These are phyloP conservation scores for Tachina grossa DNA, from an alignment of 2,888 invertebrate genomes.

Conservation along the genomic window DNA sequence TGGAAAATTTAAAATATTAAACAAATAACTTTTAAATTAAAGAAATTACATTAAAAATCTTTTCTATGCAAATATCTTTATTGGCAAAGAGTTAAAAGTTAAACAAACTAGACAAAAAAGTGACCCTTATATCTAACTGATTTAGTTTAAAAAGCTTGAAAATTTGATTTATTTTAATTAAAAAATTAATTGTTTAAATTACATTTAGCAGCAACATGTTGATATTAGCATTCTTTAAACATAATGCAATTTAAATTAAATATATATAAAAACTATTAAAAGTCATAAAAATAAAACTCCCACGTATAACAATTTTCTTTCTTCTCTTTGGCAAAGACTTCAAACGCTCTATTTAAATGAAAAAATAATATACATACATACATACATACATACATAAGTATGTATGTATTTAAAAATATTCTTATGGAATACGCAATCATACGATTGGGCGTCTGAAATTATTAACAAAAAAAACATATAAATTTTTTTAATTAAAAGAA, in stretches of 20 bases:
- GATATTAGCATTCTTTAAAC: background rate
- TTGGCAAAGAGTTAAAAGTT: background rate
- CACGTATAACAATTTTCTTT: background rate
- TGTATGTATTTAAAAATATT: too few relatives aligned
- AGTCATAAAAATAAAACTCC: constrained; percentile 14
- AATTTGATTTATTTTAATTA: background rate
- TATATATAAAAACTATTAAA: constrained; percentile 51
- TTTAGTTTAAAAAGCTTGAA: too few relatives aligned
- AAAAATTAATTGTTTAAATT: background rate
- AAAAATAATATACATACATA: background rate
- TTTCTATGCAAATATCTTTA: background rate
- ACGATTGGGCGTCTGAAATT: background rate
- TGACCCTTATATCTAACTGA: too few relatives aligned
- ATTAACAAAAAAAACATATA: constrained; percentile 26
- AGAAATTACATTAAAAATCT: background rate
- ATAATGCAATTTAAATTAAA: constrained; percentile 53
- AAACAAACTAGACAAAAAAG: too few relatives aligned
- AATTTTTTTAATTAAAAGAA: constrained; percentile 33
- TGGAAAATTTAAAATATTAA: constrained; percentile 13
- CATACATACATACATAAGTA: background rate
- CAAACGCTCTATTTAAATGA: constrained; percentile 19
- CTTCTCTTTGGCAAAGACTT: constrained; percentile 42
- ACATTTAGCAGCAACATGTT: background rate
- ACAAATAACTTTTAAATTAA: background rate
- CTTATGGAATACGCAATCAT: background rate